Evolutionary conservation across 2,888 invertebrate genomes (phyloP).

Genomic region (Drosophila emarginata): DNA sequence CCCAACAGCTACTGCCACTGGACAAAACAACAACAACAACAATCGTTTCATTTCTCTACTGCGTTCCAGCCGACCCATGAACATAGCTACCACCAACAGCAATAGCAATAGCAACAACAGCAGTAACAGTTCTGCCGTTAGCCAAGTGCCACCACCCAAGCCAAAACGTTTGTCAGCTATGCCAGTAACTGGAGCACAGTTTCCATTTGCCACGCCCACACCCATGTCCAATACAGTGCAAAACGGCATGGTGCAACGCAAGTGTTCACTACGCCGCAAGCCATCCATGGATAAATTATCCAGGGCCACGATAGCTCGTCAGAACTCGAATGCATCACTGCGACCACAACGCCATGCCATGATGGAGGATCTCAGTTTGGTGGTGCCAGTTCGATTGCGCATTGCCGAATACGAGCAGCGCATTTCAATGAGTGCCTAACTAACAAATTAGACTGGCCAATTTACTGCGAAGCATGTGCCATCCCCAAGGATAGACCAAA

Average conservation of each 20-base stretch:
- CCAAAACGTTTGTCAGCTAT: slow-evolving; percentile 54
- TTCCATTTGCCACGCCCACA: slow-evolving; percentile 49
- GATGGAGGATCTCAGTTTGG: slow-evolving; percentile 79
- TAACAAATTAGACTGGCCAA: not conserved
- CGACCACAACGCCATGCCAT: slow-evolving; percentile 74
- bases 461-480: slow-evolving; percentile 34
- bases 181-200: slow-evolving; percentile 13
- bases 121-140: slow-evolving; percentile 14
- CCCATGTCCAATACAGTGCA: slow-evolving; percentile 25
- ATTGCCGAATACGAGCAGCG: slow-evolving; percentile 79
- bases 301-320: slow-evolving; percentile 65
- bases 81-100: slow-evolving; percentile 40
- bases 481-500: slow-evolving; percentile 49
- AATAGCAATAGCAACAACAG: not conserved
- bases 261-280: slow-evolving; percentile 70
- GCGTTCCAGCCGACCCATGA: slow-evolving; percentile 49
- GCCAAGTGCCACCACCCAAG: slow-evolving; percentile 59
- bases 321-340: slow-evolving; percentile 60
- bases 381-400: slow-evolving; percentile 77
- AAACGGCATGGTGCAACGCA: slow-evolving; percentile 52
- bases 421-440: slow-evolving; percentile 61
- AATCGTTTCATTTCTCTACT: slow-evolving; percentile 64
- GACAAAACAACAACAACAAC: slow-evolving; percentile 28
- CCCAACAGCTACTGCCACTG: slow-evolving; percentile 7
- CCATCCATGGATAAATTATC: slow-evolving; percentile 74